These are phyloP conservation scores for Allygus modestus DNA, from an alignment of 2,888 invertebrate species.

Conservation along the genomic window DNA sequence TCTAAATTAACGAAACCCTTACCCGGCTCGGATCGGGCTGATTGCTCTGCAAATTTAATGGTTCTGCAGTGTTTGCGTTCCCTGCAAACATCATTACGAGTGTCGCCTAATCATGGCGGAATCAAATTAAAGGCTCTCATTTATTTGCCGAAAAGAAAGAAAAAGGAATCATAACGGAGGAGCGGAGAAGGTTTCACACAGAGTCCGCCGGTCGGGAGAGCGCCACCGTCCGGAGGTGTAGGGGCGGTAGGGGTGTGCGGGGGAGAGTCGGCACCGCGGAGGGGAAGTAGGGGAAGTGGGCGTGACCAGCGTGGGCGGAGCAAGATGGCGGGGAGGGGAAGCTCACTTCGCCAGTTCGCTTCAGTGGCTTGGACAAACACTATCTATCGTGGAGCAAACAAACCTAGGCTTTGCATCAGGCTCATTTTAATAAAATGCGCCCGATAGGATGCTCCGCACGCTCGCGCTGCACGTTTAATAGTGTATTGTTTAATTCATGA, in stretches of 20 bases:
- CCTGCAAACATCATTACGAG: conserved; percentile 45
- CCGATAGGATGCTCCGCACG: conserved; percentile 22
- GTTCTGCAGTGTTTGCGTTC: conserved; percentile 42
- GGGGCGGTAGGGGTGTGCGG: conserved; percentile 49
- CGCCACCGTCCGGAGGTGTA: conserved; percentile 53
- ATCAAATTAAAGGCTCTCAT: conserved; percentile 63
- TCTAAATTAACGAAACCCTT: conserved; percentile 46
- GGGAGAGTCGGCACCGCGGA: conserved; percentile 51
- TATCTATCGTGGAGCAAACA: conserved; percentile 61
- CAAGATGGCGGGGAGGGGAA: conserved; percentile 76
- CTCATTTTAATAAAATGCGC: conserved; percentile 64
- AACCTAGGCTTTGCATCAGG: conserved; percentile 57
- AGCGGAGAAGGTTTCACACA: conserved; percentile 18
- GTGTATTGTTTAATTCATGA: conserved; percentile 64
- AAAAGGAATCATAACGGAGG: conserved; percentile 46
- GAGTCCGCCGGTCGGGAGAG: conserved; percentile 34
- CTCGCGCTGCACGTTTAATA: conserved; percentile 47
- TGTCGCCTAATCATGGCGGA: conserved; percentile 56
- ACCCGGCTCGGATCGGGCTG: background rate
- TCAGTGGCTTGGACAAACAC: conserved; percentile 73
- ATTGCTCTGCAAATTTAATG: conserved; percentile 35
- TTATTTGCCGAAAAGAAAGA: conserved; percentile 59
- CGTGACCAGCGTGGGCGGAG: conserved; percentile 72
- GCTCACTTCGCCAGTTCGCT: conserved; percentile 72
- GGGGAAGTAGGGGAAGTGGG: conserved; percentile 56